Evolutionary conservation across 2,888 invertebrate genomes (phyloP).

Genomic region (Cosmia pyralina): DNA sequence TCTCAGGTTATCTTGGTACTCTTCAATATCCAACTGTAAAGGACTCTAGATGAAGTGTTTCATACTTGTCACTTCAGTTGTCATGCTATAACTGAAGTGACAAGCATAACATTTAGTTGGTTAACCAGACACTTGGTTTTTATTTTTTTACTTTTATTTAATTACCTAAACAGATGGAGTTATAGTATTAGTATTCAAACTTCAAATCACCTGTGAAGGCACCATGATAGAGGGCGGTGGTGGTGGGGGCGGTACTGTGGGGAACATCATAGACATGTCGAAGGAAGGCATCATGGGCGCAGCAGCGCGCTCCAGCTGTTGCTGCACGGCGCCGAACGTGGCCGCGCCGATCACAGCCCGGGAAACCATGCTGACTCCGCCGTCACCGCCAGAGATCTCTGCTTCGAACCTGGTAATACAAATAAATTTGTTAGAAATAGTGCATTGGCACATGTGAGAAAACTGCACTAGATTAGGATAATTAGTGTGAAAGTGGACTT

Average conservation of each 20-base stretch:
- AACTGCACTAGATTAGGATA: neutral
- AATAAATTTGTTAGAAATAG: neutral
- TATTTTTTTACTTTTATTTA: too few relatives aligned
- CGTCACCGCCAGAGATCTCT: conserved; percentile 93
- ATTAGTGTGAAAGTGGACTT: neutral
- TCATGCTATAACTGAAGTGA: too few relatives aligned
- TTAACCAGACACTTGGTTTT: too few relatives aligned
- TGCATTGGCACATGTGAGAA: too few relatives aligned
- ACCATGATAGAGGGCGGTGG: conserved; percentile 92
- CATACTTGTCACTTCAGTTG: too few relatives aligned
- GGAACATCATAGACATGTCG: conserved; percentile 89
- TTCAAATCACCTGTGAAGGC: conserved; percentile 91
- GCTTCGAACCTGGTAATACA: conserved; percentile 93
- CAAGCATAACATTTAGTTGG: too few relatives aligned
- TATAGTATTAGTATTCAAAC: neutral
- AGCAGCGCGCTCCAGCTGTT: conserved; percentile 90
- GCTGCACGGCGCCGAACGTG: conserved; percentile 93
- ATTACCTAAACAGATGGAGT: too few relatives aligned
- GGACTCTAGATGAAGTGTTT: neutral
- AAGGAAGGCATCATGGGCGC: conserved; percentile 78
- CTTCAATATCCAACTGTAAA: conserved; percentile 9
- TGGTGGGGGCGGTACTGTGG: conserved; percentile 92
- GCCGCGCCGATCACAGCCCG: conserved; percentile 92
- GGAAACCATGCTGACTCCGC: conserved; percentile 85
- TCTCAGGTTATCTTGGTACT: neutral